Base-by-base conservation (phyloP, 2,888 invertebrate species). In the Brachyptera risi region DNA sequence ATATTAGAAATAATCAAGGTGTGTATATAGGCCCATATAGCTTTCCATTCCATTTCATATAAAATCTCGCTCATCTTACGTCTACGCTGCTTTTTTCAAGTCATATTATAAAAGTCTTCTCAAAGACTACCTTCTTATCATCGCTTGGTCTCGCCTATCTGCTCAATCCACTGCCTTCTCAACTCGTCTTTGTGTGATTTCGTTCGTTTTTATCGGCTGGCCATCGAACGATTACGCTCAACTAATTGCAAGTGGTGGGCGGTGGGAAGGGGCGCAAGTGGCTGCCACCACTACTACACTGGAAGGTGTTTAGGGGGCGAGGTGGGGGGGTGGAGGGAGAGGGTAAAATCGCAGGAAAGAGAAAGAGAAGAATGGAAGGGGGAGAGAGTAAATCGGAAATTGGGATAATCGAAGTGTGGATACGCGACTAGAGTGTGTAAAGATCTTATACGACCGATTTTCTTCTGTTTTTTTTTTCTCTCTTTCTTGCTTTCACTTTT, bases 301-400 rank as follows among this genome's bases (percentile, higher is more conserved):
- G n/a, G 19, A 15, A 42, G 17, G 24, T 17, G 2, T 24, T 2
- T 15, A n/a, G 27, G n/a, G 35, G 27, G 50, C n/a, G 27, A n/a
- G 2, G n/a, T 13, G 50, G 3, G 26, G 26, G 7, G 24, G 19
- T 17, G 50, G 50, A 27, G 50, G 50, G 50, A 27, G 26, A 17
- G 26, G 50, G 50, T 50, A 24, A 23, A n/a, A 21, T 24, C 31
- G 31, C 31, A n/a, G n/a, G n/a, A n/a, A n/a, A 42, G 15, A 42
- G 42, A 42, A 42, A 1, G 42, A 9, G 42, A n/a, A n/a, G n/a
- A n/a, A n/a, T 7, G 42, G 19, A 24, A 24, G 47, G 26, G 47
- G 38, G 37, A 38, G 60, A 42, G 49, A 59, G 60, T 47, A 60
- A 63, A 63, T 60, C 63, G 60, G 60, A 60, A 63, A 63, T 60